A percentile compares a stretch with the other conserved stretches of the same genome.
These are phyloP conservation scores for Ginglymostoma cirratum DNA, from an alignment of 2,113 vertebrate genomes.

Conservation along the genomic window DNA sequence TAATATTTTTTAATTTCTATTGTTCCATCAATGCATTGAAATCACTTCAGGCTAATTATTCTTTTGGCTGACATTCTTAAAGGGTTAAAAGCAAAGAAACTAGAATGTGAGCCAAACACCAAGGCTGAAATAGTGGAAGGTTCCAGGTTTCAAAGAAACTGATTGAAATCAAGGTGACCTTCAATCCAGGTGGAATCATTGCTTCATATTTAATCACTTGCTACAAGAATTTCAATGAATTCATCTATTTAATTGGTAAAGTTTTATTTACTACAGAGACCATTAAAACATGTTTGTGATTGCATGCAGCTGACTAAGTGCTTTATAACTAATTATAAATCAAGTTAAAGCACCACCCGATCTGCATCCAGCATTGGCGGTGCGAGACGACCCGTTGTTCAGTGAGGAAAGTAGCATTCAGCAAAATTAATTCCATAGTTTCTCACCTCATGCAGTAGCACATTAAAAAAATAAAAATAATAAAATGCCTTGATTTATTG, in stretches of 20 bases:
- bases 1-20: slow-evolving; percentile 17
- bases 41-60: background rate
- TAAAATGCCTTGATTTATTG: background rate
- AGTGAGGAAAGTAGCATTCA: slow-evolving; percentile 16
- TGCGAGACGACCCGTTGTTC: slow-evolving; percentile 28
- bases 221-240: slow-evolving; percentile 20
- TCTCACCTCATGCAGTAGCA: slow-evolving; percentile 27
- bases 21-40: background rate
- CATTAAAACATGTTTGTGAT: slow-evolving; percentile 18
- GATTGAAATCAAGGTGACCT: slow-evolving; percentile 8
- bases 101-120: background rate
- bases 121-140: background rate
- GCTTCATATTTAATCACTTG: slow-evolving; percentile 31
- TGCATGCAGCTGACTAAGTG: background rate
- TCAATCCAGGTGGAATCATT: slow-evolving; percentile 8
- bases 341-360: background rate
- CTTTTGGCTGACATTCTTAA: background rate
- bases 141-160: slow-evolving; percentile 14
- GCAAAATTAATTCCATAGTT: slow-evolving; percentile 21
- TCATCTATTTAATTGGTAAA: slow-evolving; percentile 28
- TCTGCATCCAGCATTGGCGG: slow-evolving; percentile 13
- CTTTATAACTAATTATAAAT: slow-evolving; percentile 26
- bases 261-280: background rate
- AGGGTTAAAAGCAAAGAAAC: background rate
- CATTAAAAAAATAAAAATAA: background rate